These are phyloP conservation scores for Chascanopsetta lugubris DNA, from an alignment of 2,113 vertebrate species.

Conservation along the genomic window DNA sequence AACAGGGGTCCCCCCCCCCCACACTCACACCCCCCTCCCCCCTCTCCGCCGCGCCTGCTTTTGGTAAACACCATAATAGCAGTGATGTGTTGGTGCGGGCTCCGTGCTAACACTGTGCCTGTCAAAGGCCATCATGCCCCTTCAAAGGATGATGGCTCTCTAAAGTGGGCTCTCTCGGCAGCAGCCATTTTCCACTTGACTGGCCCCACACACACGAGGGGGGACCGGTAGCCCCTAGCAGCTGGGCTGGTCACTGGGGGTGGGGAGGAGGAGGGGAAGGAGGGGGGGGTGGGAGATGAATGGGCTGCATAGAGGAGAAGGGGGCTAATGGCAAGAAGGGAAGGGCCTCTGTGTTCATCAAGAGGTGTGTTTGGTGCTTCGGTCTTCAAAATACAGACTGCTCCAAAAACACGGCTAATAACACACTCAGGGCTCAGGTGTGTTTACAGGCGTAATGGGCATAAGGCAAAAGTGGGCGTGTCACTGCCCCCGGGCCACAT, in stretches of 20 bases:
- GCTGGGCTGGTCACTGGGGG: slow-evolving; percentile 74
- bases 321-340: slow-evolving; percentile 54
- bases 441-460: slow-evolving; percentile 28
- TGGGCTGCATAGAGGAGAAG: slow-evolving; percentile 53
- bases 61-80: slow-evolving; percentile 76
- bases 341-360: slow-evolving; percentile 52
- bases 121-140: slow-evolving; percentile 80
- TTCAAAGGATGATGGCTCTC: slow-evolving; percentile 82
- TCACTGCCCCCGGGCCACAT: too few relatives aligned
- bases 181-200: slow-evolving; percentile 84
- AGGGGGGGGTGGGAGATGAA: slow-evolving; percentile 68
- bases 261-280: slow-evolving; percentile 55
- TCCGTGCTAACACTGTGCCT: slow-evolving; percentile 77
- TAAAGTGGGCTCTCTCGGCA: slow-evolving; percentile 81
- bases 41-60: slow-evolving; percentile 57
- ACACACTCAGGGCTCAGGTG: slow-evolving; percentile 19
- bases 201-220: slow-evolving; percentile 79
- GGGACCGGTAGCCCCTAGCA: slow-evolving; percentile 73
- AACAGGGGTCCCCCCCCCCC: slow-evolving; percentile 52
- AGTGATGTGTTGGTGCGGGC: slow-evolving; percentile 59
- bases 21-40: slow-evolving; percentile 57
- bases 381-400: too few relatives aligned
- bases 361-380: slow-evolving; percentile 55
- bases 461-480: too few relatives aligned
- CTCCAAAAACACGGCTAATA: slow-evolving; percentile 31